These are phyloP conservation scores for Xyliphius kryptos DNA, from an alignment of 2,113 vertebrate genomes.

Conservation along the genomic window DNA sequence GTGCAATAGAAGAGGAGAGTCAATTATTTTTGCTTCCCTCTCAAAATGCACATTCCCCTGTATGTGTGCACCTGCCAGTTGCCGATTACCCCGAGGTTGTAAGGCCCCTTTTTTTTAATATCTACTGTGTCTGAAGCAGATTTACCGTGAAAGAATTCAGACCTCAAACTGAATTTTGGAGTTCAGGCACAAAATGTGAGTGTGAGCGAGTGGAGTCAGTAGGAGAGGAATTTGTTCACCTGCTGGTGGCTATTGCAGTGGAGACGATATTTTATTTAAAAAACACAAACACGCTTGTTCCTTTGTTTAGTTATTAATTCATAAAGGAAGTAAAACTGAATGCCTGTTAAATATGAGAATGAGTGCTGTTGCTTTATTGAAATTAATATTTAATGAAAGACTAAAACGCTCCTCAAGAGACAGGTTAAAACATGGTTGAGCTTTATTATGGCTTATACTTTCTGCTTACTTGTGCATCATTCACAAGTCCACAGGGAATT, in stretches of 20 bases:
- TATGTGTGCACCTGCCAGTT: background rate
- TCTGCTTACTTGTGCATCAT: too few species aligned
- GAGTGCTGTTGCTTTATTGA: too few species aligned
- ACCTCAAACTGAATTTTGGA: background rate
- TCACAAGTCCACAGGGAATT: too few species aligned
- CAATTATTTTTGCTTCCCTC: background rate
- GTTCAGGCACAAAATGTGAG: background rate
- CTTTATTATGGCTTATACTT: too few species aligned
- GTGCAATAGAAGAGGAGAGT: background rate
- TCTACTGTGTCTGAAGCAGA: background rate
- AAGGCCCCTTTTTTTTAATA: background rate
- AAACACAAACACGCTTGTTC: background rate
- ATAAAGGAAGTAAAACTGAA: background rate
- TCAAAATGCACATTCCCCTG: background rate
- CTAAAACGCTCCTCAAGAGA: too few species aligned
- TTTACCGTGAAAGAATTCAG: background rate
- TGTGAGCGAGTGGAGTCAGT: slow-evolving; percentile 38
- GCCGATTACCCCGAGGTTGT: background rate
- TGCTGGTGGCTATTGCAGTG: slow-evolving; percentile 44
- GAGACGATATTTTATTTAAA: slow-evolving; percentile 30
- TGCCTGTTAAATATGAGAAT: too few species aligned
- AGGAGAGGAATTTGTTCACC: slow-evolving; percentile 41
- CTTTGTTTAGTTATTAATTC: too few species aligned
- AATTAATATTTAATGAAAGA: too few species aligned
- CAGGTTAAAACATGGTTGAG: too few species aligned